phyloP scores from a whole-genome alignment of 2,888 invertebrate species.

The Melanargia galathea region DNA sequence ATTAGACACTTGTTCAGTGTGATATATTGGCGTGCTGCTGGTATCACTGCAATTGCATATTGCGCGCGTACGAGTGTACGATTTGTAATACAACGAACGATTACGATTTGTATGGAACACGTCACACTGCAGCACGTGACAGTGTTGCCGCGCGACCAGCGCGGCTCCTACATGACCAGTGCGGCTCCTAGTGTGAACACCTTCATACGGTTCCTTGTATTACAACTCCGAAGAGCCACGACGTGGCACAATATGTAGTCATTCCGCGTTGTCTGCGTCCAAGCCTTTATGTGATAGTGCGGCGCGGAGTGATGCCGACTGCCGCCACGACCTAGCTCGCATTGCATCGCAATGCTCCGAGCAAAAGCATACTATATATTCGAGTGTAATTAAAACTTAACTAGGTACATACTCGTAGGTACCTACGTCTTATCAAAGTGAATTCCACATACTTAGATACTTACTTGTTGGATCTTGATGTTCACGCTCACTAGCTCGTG shows the following conservation, averaged over 20 bases:
- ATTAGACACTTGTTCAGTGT: too few species aligned
- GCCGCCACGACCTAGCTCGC: constrained; percentile 64
- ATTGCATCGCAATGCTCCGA: constrained; percentile 33
- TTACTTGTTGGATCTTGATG: constrained; percentile 18
- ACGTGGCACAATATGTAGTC: neutral
- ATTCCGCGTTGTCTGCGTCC: neutral
- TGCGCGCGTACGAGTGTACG: too few species aligned
- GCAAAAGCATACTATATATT: constrained; percentile 31
- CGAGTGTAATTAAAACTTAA: constrained; percentile 38
- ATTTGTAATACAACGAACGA: too few species aligned
- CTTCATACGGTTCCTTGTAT: neutral
- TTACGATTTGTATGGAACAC: too few species aligned
- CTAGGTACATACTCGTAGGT: neutral
- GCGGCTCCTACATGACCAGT: too few species aligned
- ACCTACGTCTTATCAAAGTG: constrained; percentile 35
- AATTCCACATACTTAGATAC: constrained; percentile 26
- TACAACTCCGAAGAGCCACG: neutral
- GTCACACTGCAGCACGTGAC: too few species aligned
- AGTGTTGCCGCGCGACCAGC: too few species aligned
- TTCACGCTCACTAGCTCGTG: neutral
- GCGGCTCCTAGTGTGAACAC: neutral
- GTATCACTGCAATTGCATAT: too few species aligned
- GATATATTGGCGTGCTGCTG: too few species aligned
- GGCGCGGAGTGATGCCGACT: too few species aligned
- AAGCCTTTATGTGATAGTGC: constrained; percentile 27